These are phyloP conservation scores for Scomber colias DNA, from an alignment of 2,113 vertebrate genomes.

Conservation along the genomic window DNA sequence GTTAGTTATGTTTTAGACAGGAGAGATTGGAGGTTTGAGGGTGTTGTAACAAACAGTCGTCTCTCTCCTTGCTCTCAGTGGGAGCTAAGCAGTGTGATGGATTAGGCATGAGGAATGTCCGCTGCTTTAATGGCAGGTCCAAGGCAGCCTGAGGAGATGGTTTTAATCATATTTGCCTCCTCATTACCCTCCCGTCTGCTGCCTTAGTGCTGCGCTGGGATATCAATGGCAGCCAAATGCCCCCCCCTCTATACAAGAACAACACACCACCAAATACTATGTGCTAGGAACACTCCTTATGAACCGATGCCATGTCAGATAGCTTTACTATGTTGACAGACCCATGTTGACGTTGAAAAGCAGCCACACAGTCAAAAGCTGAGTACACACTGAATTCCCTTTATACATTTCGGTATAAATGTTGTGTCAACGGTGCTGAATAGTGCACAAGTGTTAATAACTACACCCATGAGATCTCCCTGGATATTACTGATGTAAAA, in stretches of 20 bases:
- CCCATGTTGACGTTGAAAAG: not conserved
- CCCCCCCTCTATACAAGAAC: slow-evolving; percentile 26
- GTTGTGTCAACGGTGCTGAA: not conserved
- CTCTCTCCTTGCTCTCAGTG: slow-evolving; percentile 61
- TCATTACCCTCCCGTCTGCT: slow-evolving; percentile 83
- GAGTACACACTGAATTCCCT: not conserved
- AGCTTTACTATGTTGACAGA: slow-evolving; percentile 7
- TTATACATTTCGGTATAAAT: not conserved
- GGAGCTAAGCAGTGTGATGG: slow-evolving; percentile 80
- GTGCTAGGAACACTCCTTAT: slow-evolving; percentile 2
- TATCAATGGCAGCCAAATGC: slow-evolving; percentile 52
- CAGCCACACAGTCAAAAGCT: not conserved
- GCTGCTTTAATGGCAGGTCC: slow-evolving; percentile 80
- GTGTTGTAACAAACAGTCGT: slow-evolving; percentile 50
- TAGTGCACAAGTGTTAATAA: slow-evolving; percentile 15
- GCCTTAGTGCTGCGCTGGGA: slow-evolving; percentile 60
- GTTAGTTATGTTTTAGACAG: slow-evolving; percentile 61
- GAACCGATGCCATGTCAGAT: slow-evolving; percentile 17
- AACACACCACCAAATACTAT: slow-evolving; percentile 40
- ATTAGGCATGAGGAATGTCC: slow-evolving; percentile 74
- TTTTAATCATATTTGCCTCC: slow-evolving; percentile 85
- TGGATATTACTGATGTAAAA: slow-evolving; percentile 1
- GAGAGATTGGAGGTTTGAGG: slow-evolving; percentile 47
- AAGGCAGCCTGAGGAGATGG: slow-evolving; percentile 77
- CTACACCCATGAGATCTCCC: not conserved